These are phyloP conservation scores for Cliona cf. orientalis DNA, from an alignment of 37 sponge, comb jelly and placozoan genomes.

Conservation along the genomic window DNA sequence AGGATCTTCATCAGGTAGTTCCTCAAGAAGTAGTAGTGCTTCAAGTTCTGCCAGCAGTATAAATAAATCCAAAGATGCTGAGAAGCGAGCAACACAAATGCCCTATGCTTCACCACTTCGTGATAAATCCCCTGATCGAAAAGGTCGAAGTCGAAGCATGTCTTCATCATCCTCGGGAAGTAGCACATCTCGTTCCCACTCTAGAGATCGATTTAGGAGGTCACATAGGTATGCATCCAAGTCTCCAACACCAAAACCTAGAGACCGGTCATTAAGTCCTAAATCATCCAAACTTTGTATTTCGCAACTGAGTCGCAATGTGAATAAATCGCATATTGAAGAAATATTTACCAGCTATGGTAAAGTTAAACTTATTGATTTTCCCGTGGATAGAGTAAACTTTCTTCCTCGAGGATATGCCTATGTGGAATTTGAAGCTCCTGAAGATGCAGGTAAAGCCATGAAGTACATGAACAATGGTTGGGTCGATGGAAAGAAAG, in stretches of 20 bases:
- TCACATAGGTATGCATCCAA: slow-evolving; percentile 42
- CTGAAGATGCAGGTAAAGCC: slow-evolving; percentile 60
- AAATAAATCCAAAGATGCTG: neutral
- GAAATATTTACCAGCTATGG: slow-evolving; percentile 89
- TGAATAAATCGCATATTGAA: slow-evolving; percentile 75
- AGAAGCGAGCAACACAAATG: slow-evolving; percentile 14
- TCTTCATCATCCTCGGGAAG: slow-evolving; percentile 22
- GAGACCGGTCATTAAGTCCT: slow-evolving; percentile 47
- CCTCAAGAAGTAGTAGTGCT: slow-evolving; percentile 35
- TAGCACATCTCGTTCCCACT: slow-evolving; percentile 35
- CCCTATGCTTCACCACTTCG: neutral
- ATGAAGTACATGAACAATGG: slow-evolving; percentile 86
- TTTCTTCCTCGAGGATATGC: slow-evolving; percentile 74
- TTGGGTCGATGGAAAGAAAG: slow-evolving; percentile 81
- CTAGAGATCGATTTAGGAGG: slow-evolving; percentile 18
- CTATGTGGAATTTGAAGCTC: slow-evolving; percentile 77
- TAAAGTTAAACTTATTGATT: slow-evolving; percentile 62
- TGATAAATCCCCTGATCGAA: neutral
- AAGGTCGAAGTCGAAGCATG: neutral
- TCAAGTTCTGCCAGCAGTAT: neutral
- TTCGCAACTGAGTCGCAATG: slow-evolving; percentile 76
- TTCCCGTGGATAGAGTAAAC: slow-evolving; percentile 78
- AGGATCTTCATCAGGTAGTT: slow-evolving; percentile 24
- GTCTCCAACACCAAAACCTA: slow-evolving; percentile 23
- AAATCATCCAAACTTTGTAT: slow-evolving; percentile 72